Percentiles rank a stretch among this genome's conserved stretches.
These are phyloP conservation scores for Ceyx cyanopectus DNA, from an alignment of 2,113 vertebrate species.

Conservation along the genomic window DNA sequence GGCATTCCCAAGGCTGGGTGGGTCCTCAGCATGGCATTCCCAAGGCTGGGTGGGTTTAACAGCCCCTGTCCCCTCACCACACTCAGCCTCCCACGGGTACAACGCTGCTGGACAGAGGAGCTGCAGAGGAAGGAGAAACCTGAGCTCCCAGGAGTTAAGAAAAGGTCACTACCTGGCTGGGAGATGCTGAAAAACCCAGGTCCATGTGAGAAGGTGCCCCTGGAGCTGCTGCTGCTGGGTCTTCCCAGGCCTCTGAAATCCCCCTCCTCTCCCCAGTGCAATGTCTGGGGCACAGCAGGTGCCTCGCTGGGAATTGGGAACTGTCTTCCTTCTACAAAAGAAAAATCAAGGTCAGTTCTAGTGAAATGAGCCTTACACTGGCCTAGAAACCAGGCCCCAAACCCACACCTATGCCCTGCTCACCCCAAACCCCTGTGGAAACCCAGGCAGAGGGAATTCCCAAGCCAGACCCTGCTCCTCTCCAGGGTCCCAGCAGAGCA, in stretches of 20 bases:
- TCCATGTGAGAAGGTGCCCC: accelerated
- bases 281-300: too few species aligned
- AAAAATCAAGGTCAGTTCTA: neutral
- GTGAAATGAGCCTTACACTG: neutral
- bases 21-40: too few species aligned
- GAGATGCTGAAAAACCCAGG: neutral
- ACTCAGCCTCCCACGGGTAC: accelerated
- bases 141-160: accelerated
- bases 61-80: accelerated
- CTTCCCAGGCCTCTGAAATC: neutral
- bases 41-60: too few species aligned
- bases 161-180: neutral
- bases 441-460: neutral
- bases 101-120: accelerated
- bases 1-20: neutral
- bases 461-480: neutral
- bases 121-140: neutral
- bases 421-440: accelerated
- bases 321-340: neutral
- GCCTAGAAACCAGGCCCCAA: neutral
- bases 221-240: accelerated
- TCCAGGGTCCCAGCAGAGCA: accelerated
- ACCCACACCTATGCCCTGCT: too few species aligned
- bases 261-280: too few species aligned
- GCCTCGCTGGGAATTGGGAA: neutral